Conservation (phyloP, 2,888 invertebrate genomes). For the Ametastegia equiseti region DNA sequence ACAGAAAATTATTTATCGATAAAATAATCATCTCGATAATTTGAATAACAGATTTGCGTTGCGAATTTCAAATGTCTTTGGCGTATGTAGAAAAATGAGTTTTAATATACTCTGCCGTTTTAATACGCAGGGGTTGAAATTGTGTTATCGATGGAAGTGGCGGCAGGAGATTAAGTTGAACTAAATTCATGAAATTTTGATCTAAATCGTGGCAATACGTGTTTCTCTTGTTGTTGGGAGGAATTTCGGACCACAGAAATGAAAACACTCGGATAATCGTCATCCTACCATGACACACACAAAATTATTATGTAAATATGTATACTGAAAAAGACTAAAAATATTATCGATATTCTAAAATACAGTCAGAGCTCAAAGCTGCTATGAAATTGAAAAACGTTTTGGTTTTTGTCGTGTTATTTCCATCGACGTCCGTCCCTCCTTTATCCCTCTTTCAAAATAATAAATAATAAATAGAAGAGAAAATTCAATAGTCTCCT, state of each 20-base stretch:
- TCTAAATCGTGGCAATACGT: neutral
- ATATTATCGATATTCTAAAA: conserved; percentile 20
- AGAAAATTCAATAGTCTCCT: neutral
- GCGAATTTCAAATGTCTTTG: neutral
- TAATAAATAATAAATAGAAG: too few species aligned
- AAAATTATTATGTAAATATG: conserved; percentile 36
- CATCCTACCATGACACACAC: conserved; percentile 42
- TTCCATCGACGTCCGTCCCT: neutral
- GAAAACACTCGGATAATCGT: conserved; percentile 3
- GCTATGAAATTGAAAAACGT: conserved; percentile 10
- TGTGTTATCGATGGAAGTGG: neutral
- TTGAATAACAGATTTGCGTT: neutral
- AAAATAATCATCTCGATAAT: neutral
- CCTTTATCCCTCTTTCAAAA: neutral
- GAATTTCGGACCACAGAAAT: neutral
- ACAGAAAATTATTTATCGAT: neutral
- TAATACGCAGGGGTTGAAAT: conserved; percentile 37
- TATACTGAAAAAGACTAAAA: conserved; percentile 7
- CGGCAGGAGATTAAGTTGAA: neutral
- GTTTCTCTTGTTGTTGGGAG: neutral
- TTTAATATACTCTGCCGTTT: neutral
- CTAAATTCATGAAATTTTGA: neutral
- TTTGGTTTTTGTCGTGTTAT: conserved; percentile 5
- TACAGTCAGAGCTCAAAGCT: conserved; percentile 23
- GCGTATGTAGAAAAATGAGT: neutral